phyloP scores from a whole-genome alignment of 2,888 invertebrate genomes.

The Tyria jacobaeae region DNA sequence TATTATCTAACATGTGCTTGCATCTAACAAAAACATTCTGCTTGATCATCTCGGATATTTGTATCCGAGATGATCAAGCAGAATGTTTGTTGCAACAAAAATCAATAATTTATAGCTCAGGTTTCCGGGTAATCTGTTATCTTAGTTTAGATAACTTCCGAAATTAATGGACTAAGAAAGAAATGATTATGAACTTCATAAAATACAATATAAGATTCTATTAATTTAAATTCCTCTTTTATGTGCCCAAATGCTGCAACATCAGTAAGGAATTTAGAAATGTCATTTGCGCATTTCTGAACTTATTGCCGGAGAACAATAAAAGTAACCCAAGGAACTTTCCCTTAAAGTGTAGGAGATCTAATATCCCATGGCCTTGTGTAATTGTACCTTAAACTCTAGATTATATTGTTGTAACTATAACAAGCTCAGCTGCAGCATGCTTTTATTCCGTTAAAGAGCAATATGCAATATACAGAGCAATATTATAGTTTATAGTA shows the following conservation, averaged over 20 bases:
- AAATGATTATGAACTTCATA: not conserved
- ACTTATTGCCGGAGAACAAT: too few relatives aligned
- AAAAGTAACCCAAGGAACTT: too few relatives aligned
- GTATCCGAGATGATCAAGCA: too few relatives aligned
- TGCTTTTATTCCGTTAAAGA: too few relatives aligned
- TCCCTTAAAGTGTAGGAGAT: not conserved
- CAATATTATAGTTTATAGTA: too few relatives aligned
- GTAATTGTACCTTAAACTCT: not conserved
- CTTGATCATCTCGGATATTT: too few relatives aligned
- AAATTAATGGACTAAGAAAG: too few relatives aligned
- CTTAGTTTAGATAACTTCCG: not conserved
- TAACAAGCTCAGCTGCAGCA: not conserved
- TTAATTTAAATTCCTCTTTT: not conserved
- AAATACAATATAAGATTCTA: not conserved
- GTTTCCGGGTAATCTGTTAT: not conserved
- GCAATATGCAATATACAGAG: too few relatives aligned
- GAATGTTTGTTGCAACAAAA: too few relatives aligned
- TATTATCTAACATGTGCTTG: too few relatives aligned
- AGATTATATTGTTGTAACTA: not conserved
- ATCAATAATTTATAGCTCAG: not conserved
- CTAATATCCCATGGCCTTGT: not conserved
- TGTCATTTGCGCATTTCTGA: too few relatives aligned
- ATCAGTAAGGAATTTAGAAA: not conserved
- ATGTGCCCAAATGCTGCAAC: not conserved
- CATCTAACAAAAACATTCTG: too few relatives aligned